A percentile compares a stretch with the other conserved stretches of the same genome.
phyloP scores from a whole-genome alignment of 2,888 invertebrate genomes.

The Drosophila nigritarsus region DNA sequence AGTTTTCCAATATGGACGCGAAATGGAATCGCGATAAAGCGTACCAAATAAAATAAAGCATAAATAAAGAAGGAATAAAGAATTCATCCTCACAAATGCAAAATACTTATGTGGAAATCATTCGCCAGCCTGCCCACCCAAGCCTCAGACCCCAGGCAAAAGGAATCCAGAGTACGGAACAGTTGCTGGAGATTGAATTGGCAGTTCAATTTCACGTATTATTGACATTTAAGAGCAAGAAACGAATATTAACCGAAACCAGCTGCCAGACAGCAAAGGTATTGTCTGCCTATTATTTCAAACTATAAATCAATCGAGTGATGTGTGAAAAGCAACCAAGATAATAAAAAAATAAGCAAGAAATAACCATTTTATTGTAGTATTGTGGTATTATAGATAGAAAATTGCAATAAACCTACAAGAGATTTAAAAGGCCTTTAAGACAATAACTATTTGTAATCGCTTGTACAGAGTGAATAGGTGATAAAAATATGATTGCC shows the following conservation, averaged over 20 bases:
- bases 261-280: constrained; percentile 32
- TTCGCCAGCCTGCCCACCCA: constrained; percentile 22
- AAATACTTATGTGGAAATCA: constrained; percentile 72
- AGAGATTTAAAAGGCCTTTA: not conserved
- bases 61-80: constrained; percentile 63
- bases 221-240: constrained; percentile 77
- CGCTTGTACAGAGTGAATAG: not conserved
- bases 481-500: not conserved
- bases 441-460: not conserved
- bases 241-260: constrained; percentile 56
- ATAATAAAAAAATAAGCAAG: not conserved
- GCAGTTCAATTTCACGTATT: constrained; percentile 83
- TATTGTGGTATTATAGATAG: not conserved
- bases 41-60: constrained; percentile 66
- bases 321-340: constrained; percentile 17
- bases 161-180: constrained; percentile 33
- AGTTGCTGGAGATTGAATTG: constrained; percentile 70
- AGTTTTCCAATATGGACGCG: constrained; percentile 74
- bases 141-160: constrained; percentile 19
- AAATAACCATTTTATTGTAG: not conserved
- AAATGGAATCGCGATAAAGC: constrained; percentile 56
- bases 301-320: constrained; percentile 69
- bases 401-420: not conserved
- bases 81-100: constrained; percentile 57
- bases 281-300: constrained; percentile 68